Conservation (phyloP, 2,888 invertebrate species). For the Rotaria magnacalcarata region DNA sequence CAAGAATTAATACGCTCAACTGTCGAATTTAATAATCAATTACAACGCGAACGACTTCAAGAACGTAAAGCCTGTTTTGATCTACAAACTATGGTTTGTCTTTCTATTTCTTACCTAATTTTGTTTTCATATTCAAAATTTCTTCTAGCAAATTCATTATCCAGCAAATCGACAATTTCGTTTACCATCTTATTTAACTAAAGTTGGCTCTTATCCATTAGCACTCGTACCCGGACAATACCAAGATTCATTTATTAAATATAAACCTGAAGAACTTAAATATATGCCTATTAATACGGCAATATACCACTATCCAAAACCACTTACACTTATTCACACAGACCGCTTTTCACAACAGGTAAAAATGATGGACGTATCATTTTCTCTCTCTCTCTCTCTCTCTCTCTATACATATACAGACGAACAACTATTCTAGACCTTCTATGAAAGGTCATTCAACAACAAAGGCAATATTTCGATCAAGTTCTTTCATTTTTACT, state of each 20-base stretch:
- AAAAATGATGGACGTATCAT: neutral
- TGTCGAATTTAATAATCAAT: conserved; percentile 78
- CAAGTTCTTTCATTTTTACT: too few relatives aligned
- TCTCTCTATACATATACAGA: too few relatives aligned
- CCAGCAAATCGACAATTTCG: conserved; percentile 5
- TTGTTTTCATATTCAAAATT: neutral
- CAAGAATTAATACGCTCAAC: conserved; percentile 52
- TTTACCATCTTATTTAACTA: conserved; percentile 13
- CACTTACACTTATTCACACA: conserved; percentile 45
- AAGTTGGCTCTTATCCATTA: conserved; percentile 74
- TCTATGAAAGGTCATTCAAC: too few relatives aligned
- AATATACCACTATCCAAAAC: conserved; percentile 64
- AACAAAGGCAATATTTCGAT: too few relatives aligned
- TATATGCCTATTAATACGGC: conserved; percentile 88
- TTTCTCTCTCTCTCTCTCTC: too few relatives aligned
- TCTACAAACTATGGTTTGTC: conserved; percentile 72
- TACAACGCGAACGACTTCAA: conserved; percentile 72
- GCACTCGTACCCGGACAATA: conserved; percentile 93
- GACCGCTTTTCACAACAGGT: conserved; percentile 29
- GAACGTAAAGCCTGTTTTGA: conserved; percentile 79
- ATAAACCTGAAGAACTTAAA: conserved; percentile 74
- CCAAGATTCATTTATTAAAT: conserved; percentile 76
- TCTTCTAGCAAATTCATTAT: conserved; percentile 34
- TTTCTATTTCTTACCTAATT: too few relatives aligned
- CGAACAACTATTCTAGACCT: too few relatives aligned